phyloP scores from a whole-genome alignment of 2,113 vertebrate species.

The Oxyura jamaicensis region DNA sequence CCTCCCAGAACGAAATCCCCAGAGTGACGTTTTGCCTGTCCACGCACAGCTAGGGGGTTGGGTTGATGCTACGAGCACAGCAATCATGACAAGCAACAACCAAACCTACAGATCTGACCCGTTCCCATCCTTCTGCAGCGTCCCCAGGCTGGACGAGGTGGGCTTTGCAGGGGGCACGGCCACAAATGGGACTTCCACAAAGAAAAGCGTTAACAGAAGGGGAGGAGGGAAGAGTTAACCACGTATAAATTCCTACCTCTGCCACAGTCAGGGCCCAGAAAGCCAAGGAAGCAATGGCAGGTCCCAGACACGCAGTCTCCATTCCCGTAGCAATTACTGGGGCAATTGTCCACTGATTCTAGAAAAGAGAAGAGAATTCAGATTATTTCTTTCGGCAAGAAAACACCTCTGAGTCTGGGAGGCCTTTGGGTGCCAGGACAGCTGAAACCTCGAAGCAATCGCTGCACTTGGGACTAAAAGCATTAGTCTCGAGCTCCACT shows the following conservation, averaged over 20 bases:
- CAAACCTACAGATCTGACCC: not conserved
- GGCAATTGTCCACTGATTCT: conserved; percentile 97
- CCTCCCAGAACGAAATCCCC: not conserved
- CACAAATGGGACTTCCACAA: not conserved
- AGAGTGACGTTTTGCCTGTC: not conserved
- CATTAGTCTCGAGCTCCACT: not conserved
- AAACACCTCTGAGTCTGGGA: not conserved
- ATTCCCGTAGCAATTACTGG: conserved; percentile 97
- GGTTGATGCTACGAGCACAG: not conserved
- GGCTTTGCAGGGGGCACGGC: not conserved
- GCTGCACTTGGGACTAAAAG: not conserved
- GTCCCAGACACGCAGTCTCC: conserved; percentile 94
- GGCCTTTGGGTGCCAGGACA: not conserved
- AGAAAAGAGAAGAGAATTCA: conserved; percentile 22
- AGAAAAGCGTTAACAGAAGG: not conserved
- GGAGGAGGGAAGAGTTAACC: not conserved
- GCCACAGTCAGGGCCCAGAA: conserved; percentile 94
- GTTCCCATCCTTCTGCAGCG: not conserved
- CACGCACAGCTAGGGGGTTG: not conserved
- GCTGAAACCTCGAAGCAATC: not conserved
- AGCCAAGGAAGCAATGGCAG: conserved; percentile 96
- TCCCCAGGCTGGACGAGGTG: not conserved
- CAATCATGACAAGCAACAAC: not conserved
- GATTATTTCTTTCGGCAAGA: not conserved
- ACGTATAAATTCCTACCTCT: conserved; percentile 82